Percentiles rank a stretch among this genome's conserved stretches.
These are phyloP conservation scores for Caranx ignobilis DNA, from an alignment of 2,113 vertebrate genomes.

Conservation along the genomic window DNA sequence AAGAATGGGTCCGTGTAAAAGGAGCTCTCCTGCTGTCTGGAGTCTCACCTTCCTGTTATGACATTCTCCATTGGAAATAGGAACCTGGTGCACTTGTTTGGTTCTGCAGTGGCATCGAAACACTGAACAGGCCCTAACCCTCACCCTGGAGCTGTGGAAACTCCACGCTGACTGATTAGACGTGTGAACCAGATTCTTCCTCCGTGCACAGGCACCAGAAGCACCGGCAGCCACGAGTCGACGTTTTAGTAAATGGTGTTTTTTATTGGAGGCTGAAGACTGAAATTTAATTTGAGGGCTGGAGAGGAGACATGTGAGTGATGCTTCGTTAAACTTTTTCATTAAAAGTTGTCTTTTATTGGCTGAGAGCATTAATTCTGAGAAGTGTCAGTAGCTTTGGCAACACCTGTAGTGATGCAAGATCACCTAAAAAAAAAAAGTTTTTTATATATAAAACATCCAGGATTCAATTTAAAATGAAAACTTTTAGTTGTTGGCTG, in stretches of 20 bases:
- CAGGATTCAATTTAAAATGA: background rate
- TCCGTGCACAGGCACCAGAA: background rate
- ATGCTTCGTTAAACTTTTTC: background rate
- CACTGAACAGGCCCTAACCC: slow-evolving; percentile 30
- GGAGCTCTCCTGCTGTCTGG: background rate
- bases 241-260: background rate
- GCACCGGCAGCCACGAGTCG: background rate
- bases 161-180: slow-evolving; percentile 42
- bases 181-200: background rate
- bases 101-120: slow-evolving; percentile 31
- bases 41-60: slow-evolving; percentile 45
- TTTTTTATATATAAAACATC: background rate
- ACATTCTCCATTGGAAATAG: slow-evolving; percentile 26
- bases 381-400: background rate
- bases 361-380: background rate
- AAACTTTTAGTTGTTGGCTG: background rate
- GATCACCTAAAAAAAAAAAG: background rate
- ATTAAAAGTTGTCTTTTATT: background rate
- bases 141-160: slow-evolving; percentile 9
- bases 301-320: background rate
- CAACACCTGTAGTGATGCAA: background rate
- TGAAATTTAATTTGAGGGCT: background rate
- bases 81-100: background rate
- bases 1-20: too few relatives aligned
- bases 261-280: background rate